Conservation (phyloP, 2,113 vertebrate genomes). For the Dromiciops gliroides region DNA sequence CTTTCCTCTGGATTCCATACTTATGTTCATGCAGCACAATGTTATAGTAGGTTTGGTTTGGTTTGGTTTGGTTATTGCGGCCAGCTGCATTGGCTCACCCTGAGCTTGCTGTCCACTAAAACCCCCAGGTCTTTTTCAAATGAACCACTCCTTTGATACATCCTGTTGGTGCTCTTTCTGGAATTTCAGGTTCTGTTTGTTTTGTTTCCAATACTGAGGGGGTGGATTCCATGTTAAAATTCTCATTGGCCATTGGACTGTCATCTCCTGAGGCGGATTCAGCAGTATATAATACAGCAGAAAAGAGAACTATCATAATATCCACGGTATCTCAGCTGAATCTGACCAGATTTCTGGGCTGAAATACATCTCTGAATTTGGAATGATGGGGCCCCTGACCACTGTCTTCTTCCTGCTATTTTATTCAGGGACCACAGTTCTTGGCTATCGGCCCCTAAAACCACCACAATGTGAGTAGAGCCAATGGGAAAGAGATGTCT, state of each 20-base stretch:
- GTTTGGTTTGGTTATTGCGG: not conserved
- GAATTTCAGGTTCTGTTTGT: not conserved
- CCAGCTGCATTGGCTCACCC: not conserved
- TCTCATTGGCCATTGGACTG: not conserved
- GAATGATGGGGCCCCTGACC: not conserved
- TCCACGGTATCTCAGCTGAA: not conserved
- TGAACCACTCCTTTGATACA: not conserved
- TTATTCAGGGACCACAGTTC: not conserved
- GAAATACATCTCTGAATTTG: not conserved
- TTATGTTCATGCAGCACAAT: not conserved
- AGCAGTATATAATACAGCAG: not conserved
- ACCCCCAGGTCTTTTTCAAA: not conserved
- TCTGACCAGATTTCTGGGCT: not conserved
- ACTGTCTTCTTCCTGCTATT: not conserved
- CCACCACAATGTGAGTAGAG: not conserved
- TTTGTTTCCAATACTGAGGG: not conserved
- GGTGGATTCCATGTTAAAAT: not conserved
- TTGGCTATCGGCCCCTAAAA: not conserved
- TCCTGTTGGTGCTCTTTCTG: not conserved
- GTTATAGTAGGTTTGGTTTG: not conserved
- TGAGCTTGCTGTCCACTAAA: not conserved
- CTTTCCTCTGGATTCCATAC: not conserved
- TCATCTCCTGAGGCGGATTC: not conserved
- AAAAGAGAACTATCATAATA: not conserved
- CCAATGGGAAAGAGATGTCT: not conserved